Conservation (phyloP, 30 jellyfish, hydroid and myxozoan species). For the Aurelia aurita complex sp. Pacific region DNA sequence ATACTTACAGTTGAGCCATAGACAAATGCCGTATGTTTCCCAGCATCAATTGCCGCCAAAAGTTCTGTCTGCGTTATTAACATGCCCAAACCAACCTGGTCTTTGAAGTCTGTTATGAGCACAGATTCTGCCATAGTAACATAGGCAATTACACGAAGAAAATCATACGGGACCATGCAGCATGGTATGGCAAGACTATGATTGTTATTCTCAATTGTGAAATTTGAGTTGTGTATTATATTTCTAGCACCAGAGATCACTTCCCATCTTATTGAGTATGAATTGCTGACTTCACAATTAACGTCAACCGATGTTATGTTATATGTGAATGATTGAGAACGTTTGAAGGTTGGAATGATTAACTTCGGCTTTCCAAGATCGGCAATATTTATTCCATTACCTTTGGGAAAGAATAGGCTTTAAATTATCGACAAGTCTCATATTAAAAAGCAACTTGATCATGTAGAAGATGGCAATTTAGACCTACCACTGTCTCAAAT, state of each 20-base stretch:
- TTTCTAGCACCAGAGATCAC: slow-evolving; percentile 1
- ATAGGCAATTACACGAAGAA: not conserved
- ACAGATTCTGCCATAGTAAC: slow-evolving; percentile 29
- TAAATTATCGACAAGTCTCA: no score
- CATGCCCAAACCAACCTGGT: not conserved
- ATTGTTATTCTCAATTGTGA: slow-evolving; percentile 9
- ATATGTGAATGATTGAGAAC: slow-evolving; percentile 7
- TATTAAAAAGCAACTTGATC: no score
- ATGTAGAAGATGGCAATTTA: no score
- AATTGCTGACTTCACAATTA: slow-evolving; percentile 21
- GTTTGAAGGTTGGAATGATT: not conserved
- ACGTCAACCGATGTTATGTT: slow-evolving; percentile 21
- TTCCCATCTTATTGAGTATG: slow-evolving; percentile 22
- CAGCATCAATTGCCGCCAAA: no score
- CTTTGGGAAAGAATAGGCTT: no score
- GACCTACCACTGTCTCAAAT: no score
- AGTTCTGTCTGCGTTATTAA: slow-evolving; percentile 24
- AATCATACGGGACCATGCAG: slow-evolving; percentile 19
- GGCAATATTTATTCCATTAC: no score
- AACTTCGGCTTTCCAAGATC: no score
- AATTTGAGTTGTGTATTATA: not conserved
- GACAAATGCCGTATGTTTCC: no score
- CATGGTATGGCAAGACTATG: slow-evolving; percentile 28
- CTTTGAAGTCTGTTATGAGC: not conserved
- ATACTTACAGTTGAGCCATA: no score